phyloP scores from a whole-genome alignment of 2,797 vertebrate species.

The Paguma larvata region DNA sequence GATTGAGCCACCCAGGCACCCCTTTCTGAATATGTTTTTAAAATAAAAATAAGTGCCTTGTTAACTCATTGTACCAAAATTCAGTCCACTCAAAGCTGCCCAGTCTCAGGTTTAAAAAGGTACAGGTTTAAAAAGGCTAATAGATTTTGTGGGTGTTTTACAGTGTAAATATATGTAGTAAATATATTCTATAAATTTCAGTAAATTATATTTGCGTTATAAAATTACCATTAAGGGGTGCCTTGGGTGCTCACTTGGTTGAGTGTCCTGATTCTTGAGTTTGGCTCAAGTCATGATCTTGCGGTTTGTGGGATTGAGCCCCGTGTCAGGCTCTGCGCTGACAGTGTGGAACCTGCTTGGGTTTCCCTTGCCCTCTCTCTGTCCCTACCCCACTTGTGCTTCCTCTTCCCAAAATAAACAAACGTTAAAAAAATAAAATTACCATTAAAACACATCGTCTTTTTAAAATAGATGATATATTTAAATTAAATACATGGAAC shows the following conservation, averaged over 20 bases:
- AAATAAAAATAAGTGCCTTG: not conserved
- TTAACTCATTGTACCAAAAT: not conserved
- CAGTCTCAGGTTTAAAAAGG: not conserved
- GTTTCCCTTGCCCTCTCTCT: too few species aligned
- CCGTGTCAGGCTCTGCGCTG: too few species aligned
- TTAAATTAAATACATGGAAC: not conserved
- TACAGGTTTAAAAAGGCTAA: not conserved
- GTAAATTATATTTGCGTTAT: not conserved
- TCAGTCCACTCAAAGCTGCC: not conserved
- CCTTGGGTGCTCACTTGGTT: too few species aligned
- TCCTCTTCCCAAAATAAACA: too few species aligned
- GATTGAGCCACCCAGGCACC: not conserved
- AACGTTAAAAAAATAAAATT: not conserved
- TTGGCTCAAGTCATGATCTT: too few species aligned
- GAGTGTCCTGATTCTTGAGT: too few species aligned
- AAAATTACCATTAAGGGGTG: not conserved
- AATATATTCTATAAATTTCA: not conserved
- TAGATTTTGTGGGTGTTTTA: not conserved
- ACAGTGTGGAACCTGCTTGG: too few species aligned
- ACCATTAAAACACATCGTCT: not conserved
- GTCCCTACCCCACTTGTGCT: too few species aligned
- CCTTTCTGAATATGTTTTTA: conserved; percentile 16
- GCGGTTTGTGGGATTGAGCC: too few species aligned
- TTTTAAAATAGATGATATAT: not conserved
- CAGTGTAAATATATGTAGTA: not conserved